Evolutionary conservation across 92 coral and sea anemone species (phyloP), one percentile per base, ranked within the genome.

Genomic region (Siderastrea siderea): DNA sequence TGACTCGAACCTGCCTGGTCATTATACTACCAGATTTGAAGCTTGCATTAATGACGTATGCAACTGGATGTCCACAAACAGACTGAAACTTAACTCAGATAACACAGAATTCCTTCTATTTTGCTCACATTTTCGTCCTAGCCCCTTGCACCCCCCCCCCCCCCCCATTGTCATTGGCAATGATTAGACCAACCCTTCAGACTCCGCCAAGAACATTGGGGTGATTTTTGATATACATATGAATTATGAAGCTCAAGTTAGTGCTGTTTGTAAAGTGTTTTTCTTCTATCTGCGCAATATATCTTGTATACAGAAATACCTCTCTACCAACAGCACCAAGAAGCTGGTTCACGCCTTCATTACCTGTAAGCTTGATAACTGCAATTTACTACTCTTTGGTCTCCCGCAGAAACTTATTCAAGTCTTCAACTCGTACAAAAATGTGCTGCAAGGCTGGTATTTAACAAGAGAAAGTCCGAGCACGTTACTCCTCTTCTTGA

Each of bases 31-130:
- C 45, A 75, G 11, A 26, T n/a, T 77, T 5, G 89, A 85, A 55
- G 44, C 69, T 38, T 75, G 89, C 75, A 49, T 85, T n/a, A 13
- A 15, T 16, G 89, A 85, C 55, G 65, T 84, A 26, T 52, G 58
- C 53, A 63, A 84, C 13, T 84, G 82, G 88, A 84, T 84, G 88
- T 72, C 38, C 38, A 19, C 62, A 26, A 85, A 75, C 54, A 85
- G 51, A 63, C 71, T 75, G 47, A 85, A 85, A 62, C 89, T 75
- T 44, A 85, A 60, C 17, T 3, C 38, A 26, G 38, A 26, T 26
- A 26, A 26, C 0, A 26, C 61, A 1, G 77, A 78, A n/a, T 26
- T 78, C 58, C 80, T 17, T 7, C 50, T 44, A 5, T 48, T 70
- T 12, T 0, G 49, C 13, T 44, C 47, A 7, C 58, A 75, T 47